Conservation (phyloP, 2,113 vertebrate species). For the Machaerirhynchus nigripectus region DNA sequence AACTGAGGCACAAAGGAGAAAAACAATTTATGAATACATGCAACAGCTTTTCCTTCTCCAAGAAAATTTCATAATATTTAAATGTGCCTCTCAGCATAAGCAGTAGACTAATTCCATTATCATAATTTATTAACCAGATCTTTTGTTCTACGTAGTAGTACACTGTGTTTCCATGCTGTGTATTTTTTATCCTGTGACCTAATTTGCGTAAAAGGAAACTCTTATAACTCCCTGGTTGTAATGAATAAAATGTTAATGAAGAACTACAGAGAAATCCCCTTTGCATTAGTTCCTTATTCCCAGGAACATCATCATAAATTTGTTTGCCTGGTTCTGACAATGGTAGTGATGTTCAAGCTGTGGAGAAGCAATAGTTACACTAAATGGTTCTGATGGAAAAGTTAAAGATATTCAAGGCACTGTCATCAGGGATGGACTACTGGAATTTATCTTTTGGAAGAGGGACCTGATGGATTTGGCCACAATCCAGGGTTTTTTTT, state of each 20-base stretch:
- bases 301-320: constrained; percentile 81
- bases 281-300: constrained; percentile 78
- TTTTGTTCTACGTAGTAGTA: constrained; percentile 78
- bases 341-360: constrained; percentile 67
- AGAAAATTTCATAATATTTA: constrained; percentile 71
- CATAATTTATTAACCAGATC: constrained; percentile 83
- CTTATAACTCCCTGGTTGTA: constrained; percentile 79
- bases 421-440: constrained; percentile 71
- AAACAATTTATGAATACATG: constrained; percentile 46
- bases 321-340: constrained; percentile 81
- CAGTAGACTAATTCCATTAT: constrained; percentile 73
- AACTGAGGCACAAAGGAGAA: constrained; percentile 28
- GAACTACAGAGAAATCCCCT: constrained; percentile 78
- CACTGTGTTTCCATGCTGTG: constrained; percentile 75
- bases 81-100: constrained; percentile 70
- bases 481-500: constrained; percentile 28
- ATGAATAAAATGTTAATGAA: constrained; percentile 85
- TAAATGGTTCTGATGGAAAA: constrained; percentile 77
- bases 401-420: constrained; percentile 74
- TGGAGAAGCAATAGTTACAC: constrained; percentile 64
- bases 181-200: constrained; percentile 78
- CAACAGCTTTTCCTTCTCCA: constrained; percentile 41
- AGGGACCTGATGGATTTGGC: constrained; percentile 64
- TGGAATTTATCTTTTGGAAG: constrained; percentile 60
- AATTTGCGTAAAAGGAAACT: constrained; percentile 83